Evolutionary conservation across 2,888 invertebrate genomes (phyloP), one percentile per base, ranked within the genome.

Genomic region (Sesamia inferens): DNA sequence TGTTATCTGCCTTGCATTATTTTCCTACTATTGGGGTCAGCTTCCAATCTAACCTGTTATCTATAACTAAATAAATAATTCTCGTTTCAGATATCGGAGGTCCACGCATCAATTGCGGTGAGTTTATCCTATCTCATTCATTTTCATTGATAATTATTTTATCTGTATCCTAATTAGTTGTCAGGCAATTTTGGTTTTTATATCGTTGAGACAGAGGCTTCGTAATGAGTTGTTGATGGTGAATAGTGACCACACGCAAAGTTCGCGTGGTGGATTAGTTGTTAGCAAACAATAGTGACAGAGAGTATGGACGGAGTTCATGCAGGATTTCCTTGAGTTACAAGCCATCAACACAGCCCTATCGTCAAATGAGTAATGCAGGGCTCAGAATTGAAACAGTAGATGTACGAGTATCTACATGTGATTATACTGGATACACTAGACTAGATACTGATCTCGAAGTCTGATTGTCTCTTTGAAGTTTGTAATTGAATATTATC

Each of bases 181-280:
- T 54, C 62, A 65, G 59, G 31, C 44, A 63, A 84, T 74, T 71
- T 24, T 68, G 44, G 59, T 22, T 61, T 67, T 71, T 83, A 81
- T 66, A 4, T 8, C 5, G 19, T 62, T 0, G 55, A 59, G 68
- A 71, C 71, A 80, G 22, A 44, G 14, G 16, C 74, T 24, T 62
- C 59, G 68, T 63, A 24, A 54, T 63, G 24, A 79, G 80, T 70
- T 70, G 76, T 76, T 74, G 72, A 69, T 44, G 24, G 73, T 78
- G 74, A 81, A 78, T 83, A 75, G 71, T 68, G 85, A 79, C 88
- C 85, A 86, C 87, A 87, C 88, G 87, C 85, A 85, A 85, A 79
- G 78, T 74, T 82, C 79, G 85, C 86, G 81, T 87, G 85, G 77
- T 48, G 48, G 68, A 24, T 24, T 65, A 24, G 76, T 74, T 22